Percentiles rank a stretch among this genome's conserved stretches.
Evolutionary conservation across 2,797 vertebrate species (phyloP).

Genomic region (Okamejei kenojei): DNA sequence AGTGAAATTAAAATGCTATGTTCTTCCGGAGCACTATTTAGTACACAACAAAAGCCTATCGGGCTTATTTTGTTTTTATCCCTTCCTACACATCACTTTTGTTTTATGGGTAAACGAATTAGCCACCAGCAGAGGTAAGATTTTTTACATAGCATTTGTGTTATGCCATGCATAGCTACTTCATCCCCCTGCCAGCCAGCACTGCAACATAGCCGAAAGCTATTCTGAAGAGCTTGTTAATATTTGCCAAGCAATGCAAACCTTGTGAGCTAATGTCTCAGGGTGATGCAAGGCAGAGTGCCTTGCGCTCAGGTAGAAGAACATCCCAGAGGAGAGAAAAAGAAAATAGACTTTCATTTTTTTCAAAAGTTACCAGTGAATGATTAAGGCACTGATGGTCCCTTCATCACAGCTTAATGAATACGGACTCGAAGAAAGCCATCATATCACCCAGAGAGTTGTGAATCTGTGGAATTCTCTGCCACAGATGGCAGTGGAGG

Average conservation of each 20-base stretch:
- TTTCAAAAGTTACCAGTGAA: not conserved
- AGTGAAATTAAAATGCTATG: not conserved
- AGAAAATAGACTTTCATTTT: not conserved
- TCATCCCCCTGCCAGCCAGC: not conserved
- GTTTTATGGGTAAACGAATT: not conserved
- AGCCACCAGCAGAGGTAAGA: constrained; percentile 10
- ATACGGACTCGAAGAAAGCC: not conserved
- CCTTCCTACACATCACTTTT: not conserved
- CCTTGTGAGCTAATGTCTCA: not conserved
- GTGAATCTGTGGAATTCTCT: no score
- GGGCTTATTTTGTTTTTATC: not conserved
- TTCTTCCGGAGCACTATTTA: not conserved
- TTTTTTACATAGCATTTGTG: not conserved
- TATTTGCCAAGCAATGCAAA: constrained; percentile 10
- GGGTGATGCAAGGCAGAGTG: not conserved
- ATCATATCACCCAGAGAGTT: no score
- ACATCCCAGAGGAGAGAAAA: no score
- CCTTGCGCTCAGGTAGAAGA: not conserved
- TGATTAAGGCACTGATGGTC: no score
- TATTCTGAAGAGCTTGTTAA: constrained; percentile 24
- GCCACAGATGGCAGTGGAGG: no score
- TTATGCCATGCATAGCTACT: not conserved
- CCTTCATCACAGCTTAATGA: not conserved
- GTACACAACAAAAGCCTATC: not conserved
- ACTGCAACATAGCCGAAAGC: not conserved